These are phyloP conservation scores for Mungos mungo DNA, from an alignment of 2,113 vertebrate genomes.

Conservation along the genomic window DNA sequence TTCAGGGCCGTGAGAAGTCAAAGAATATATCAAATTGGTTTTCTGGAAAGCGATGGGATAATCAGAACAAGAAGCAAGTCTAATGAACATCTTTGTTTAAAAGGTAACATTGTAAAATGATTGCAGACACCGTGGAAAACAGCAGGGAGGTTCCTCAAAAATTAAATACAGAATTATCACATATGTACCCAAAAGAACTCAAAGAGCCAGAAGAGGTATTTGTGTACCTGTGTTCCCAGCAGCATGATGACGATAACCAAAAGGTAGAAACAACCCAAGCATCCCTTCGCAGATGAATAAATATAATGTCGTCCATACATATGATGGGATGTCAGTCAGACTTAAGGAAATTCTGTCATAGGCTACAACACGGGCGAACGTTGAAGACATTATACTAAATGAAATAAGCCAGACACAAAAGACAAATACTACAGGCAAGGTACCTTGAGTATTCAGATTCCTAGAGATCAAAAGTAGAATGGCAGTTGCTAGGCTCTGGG, in stretches of 20 bases:
- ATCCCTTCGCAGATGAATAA: not conserved
- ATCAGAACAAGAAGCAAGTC: not conserved
- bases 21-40: not conserved
- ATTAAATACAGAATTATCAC: not conserved
- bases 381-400: not conserved
- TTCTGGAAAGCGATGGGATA: not conserved
- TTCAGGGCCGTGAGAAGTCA: not conserved
- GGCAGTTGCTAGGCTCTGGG: not conserved
- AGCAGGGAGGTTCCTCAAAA: not conserved
- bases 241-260: not conserved
- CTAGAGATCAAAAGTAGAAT: not conserved
- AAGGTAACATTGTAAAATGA: not conserved
- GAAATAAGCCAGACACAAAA: not conserved
- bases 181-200: not conserved
- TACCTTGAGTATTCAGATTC: not conserved
- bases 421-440: not conserved
- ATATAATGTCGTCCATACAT: rapidly evolving
- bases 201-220: not conserved
- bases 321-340: rapidly evolving
- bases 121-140: not conserved
- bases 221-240: not conserved
- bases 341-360: not conserved
- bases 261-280: not conserved
- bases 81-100: not conserved
- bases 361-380: not conserved